Evolutionary conservation across 2,113 vertebrate species (phyloP).

Genomic region (Crotophaga sulcirostris): DNA sequence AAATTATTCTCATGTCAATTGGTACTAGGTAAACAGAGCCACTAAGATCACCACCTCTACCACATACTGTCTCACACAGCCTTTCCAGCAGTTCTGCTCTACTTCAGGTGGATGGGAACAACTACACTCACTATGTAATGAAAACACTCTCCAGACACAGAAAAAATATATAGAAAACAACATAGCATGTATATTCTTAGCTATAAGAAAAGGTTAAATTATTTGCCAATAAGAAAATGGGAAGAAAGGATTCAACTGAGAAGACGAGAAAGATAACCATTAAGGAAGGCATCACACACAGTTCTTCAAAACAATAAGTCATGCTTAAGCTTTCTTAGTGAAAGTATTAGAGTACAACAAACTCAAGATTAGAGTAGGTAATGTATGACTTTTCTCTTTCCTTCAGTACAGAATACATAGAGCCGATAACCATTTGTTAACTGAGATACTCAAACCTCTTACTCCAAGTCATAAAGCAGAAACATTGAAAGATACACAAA

Average conservation of each 20-base stretch:
- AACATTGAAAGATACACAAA: neutral
- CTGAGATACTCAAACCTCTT: neutral
- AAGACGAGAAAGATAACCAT: neutral
- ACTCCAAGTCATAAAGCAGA: neutral
- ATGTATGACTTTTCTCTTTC: neutral
- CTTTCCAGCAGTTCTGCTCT: neutral
- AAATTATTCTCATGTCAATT: neutral
- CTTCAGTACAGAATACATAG: neutral
- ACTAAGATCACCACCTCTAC: neutral
- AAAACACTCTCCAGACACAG: neutral
- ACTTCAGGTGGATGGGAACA: neutral
- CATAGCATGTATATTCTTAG: neutral
- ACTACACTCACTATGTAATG: neutral
- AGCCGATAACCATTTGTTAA: neutral
- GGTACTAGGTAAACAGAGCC: neutral
- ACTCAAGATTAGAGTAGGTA: neutral
- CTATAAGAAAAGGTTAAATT: neutral
- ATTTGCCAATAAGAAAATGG: neutral
- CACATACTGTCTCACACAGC: accelerated
- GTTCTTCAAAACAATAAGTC: neutral
- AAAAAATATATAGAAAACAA: neutral
- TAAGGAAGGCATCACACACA: neutral
- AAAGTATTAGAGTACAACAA: neutral
- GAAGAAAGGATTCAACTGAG: neutral
- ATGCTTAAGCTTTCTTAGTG: neutral